These are phyloP conservation scores for Charina bottae DNA, from an alignment of 2,113 vertebrate species.

Conservation along the genomic window DNA sequence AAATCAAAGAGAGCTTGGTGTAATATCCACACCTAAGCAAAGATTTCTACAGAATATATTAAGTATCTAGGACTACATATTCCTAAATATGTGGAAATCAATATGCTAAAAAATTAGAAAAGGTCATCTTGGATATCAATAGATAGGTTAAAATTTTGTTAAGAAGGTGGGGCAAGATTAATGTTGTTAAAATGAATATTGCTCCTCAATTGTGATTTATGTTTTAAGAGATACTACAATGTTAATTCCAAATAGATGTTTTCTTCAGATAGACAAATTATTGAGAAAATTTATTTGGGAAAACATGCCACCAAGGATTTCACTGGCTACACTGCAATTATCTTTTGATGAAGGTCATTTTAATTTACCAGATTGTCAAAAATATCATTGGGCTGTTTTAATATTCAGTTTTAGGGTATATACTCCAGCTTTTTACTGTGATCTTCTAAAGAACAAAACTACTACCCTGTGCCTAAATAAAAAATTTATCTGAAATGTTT, in stretches of 20 bases:
- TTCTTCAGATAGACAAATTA: not conserved
- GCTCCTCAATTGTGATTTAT: not conserved
- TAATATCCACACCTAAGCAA: not conserved
- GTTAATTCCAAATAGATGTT: not conserved
- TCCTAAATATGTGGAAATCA: not conserved
- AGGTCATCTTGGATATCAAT: not conserved
- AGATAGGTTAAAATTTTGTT: not conserved
- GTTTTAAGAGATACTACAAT: not conserved
- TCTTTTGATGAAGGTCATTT: not conserved
- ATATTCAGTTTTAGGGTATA: constrained; percentile 11
- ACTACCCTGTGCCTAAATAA: constrained; percentile 22
- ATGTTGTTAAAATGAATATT: not conserved
- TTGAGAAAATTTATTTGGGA: not conserved
- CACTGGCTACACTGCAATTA: not conserved
- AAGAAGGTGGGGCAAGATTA: not conserved
- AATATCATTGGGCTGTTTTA: constrained; percentile 13
- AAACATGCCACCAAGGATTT: not conserved
- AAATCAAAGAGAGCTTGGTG: not conserved
- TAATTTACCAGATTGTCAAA: not conserved
- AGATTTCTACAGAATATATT: not conserved
- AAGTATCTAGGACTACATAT: not conserved
- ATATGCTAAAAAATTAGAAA: not conserved
- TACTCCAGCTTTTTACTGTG: constrained; percentile 4
- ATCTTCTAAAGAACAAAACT: not conserved
- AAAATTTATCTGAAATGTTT: constrained; percentile 40